Evolutionary conservation across 2,113 vertebrate species (phyloP).

Genomic region (Orientallactaga bullata): DNA sequence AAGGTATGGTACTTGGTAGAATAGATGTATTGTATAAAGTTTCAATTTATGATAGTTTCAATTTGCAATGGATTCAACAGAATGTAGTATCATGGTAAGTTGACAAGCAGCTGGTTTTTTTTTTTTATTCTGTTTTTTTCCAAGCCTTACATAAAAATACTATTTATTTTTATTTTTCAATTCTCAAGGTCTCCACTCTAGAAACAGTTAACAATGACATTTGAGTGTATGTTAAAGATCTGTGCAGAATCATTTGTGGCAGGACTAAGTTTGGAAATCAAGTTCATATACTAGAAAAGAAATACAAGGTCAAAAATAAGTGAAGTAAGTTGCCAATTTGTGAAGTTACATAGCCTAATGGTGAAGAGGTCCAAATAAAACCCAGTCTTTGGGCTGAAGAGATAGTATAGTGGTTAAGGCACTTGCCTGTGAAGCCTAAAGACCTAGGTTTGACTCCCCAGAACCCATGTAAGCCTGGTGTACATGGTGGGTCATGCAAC

Average conservation of each 20-base stretch:
- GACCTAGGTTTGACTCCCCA: no score
- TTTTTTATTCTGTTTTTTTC: background rate
- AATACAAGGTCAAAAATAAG: constrained; percentile 5
- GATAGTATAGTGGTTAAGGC: no score
- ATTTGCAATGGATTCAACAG: background rate
- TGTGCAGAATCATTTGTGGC: background rate
- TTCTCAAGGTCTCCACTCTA: constrained; percentile 27
- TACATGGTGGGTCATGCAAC: no score
- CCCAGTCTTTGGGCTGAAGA: background rate
- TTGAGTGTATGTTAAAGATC: constrained; percentile 27
- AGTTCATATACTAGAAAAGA: background rate
- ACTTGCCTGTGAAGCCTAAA: no score
- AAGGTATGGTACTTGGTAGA: background rate
- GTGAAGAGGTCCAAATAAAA: constrained; percentile 19
- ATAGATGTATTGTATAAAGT: background rate
- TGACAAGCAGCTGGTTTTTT: background rate
- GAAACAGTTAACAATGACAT: constrained; percentile 38
- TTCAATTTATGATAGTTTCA: background rate
- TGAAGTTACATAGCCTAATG: constrained; percentile 7
- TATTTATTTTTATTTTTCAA: background rate
- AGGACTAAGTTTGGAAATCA: constrained; percentile 32
- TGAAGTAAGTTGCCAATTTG: constrained; percentile 47
- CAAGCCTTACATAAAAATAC: background rate
- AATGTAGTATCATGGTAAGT: background rate
- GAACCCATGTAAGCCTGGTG: no score